Percentiles rank a stretch among this genome's conserved stretches.
Evolutionary conservation across 2,888 invertebrate species (phyloP).

Genomic region (Cyclophora albipunctata): DNA sequence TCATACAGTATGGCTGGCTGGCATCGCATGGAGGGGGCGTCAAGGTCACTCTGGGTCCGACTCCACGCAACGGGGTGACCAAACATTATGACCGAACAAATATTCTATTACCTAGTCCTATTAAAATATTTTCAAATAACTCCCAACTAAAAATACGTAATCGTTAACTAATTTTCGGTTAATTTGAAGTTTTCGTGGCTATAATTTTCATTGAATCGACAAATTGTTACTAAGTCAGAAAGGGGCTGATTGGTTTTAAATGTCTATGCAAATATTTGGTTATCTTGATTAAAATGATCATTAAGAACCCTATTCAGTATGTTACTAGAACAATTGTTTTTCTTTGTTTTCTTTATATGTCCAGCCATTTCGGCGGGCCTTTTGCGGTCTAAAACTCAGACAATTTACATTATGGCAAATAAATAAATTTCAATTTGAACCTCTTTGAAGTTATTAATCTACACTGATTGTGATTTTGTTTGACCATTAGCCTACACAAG

Average conservation of each 20-base stretch:
- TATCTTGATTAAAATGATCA: no score
- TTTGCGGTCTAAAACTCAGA: no score
- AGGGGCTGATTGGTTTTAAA: no score
- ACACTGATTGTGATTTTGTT: no score
- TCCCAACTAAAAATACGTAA: neutral
- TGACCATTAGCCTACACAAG: no score
- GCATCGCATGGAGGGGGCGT: constrained; percentile 38
- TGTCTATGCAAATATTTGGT: no score
- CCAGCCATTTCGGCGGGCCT: constrained; percentile 2
- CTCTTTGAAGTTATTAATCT: no score
- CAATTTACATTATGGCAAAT: no score
- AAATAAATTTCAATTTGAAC: no score
- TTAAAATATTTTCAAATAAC: neutral
- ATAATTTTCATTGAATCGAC: no score
- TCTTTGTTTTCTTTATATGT: constrained; percentile 1
- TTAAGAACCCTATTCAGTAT: neutral
- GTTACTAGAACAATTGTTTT: neutral
- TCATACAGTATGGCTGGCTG: constrained; percentile 47
- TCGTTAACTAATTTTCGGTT: neutral
- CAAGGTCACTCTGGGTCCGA: constrained; percentile 65
- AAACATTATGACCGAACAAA: constrained; percentile 25
- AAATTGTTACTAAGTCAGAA: no score
- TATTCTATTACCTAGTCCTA: neutral
- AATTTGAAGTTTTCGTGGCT: no score
- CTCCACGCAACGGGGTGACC: constrained; percentile 60